Percentiles rank a stretch among this genome's conserved stretches.
Evolutionary conservation across 2,888 invertebrate species (phyloP).

Genomic region (Crocallis elinguaria): DNA sequence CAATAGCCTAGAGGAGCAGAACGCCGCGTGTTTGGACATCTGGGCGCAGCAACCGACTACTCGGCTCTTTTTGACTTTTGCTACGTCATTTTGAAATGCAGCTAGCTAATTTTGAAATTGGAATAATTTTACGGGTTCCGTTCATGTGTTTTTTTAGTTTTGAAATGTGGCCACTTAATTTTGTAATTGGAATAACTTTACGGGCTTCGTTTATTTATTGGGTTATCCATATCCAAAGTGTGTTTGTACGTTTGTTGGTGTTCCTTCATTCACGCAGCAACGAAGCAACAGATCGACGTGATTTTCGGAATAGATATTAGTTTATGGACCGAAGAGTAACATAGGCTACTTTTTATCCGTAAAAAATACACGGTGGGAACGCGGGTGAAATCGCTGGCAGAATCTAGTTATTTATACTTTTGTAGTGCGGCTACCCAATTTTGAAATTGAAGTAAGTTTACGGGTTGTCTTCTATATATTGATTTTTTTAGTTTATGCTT

Average conservation of each 20-base stretch:
- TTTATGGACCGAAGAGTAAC: too few relatives aligned
- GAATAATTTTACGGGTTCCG: background rate
- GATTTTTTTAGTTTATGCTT: too few relatives aligned
- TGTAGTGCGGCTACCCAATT: conserved; percentile 1
- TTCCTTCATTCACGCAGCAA: too few relatives aligned
- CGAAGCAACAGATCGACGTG: too few relatives aligned
- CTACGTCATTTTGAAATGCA: conserved; percentile 22
- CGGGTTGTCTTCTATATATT: too few relatives aligned
- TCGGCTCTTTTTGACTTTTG: conserved; percentile 43
- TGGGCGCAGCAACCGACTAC: conserved; percentile 65
- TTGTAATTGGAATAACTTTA: conserved; percentile 6
- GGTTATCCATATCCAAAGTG: too few relatives aligned
- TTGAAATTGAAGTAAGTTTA: conserved; percentile 5
- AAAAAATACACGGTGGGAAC: too few relatives aligned
- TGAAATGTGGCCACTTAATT: conserved; percentile 1
- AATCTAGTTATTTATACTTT: background rate
- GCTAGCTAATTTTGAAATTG: conserved; percentile 18
- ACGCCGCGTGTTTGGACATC: conserved; percentile 75
- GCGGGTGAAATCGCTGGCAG: too few relatives aligned
- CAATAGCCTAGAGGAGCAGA: conserved; percentile 60
- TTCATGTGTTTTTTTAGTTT: conserved; percentile 1
- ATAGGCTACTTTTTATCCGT: too few relatives aligned
- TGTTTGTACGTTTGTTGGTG: too few relatives aligned
- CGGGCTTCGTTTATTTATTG: conserved; percentile 6
- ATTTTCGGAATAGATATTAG: too few relatives aligned